phyloP scores from a whole-genome alignment of 2,888 invertebrate genomes.

The Deroplatys truncata region DNA sequence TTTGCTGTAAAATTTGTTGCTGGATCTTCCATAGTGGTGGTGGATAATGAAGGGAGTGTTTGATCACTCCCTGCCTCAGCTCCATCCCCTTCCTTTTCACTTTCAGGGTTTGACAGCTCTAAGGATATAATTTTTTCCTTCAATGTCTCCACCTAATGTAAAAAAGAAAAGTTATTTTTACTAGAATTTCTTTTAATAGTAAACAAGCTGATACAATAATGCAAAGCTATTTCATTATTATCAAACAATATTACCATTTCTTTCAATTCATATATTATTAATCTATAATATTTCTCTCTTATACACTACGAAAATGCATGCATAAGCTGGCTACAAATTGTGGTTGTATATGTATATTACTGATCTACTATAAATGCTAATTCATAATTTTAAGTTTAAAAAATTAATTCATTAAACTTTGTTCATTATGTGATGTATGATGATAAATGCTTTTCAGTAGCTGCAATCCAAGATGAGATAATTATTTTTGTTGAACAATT shows the following conservation, averaged over 20 bases:
- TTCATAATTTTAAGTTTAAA: too few species aligned
- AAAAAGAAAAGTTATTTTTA: neutral
- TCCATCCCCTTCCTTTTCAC: constrained; percentile 46
- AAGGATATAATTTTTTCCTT: constrained; percentile 88
- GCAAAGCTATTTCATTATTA: neutral
- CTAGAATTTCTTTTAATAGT: neutral
- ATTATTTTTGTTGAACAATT: too few species aligned
- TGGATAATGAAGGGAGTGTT: constrained; percentile 48
- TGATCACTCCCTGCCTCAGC: constrained; percentile 43
- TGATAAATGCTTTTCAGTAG: too few species aligned
- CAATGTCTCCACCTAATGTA: constrained; percentile 75
- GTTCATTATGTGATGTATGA: too few species aligned
- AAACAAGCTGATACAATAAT: neutral
- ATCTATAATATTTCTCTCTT: neutral
- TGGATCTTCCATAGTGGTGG: constrained; percentile 50
- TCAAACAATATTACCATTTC: neutral
- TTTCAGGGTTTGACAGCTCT: constrained; percentile 69
- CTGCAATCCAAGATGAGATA: too few species aligned
- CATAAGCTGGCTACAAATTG: too few species aligned
- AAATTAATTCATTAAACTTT: too few species aligned
- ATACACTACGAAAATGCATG: too few species aligned
- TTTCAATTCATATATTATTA: too few species aligned
- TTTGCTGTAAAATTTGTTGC: constrained; percentile 48
- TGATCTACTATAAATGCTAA: too few species aligned
- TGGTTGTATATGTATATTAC: too few species aligned